These are phyloP conservation scores for Drosophila testacea DNA, from an alignment of 2,888 invertebrate species.

Conservation along the genomic window DNA sequence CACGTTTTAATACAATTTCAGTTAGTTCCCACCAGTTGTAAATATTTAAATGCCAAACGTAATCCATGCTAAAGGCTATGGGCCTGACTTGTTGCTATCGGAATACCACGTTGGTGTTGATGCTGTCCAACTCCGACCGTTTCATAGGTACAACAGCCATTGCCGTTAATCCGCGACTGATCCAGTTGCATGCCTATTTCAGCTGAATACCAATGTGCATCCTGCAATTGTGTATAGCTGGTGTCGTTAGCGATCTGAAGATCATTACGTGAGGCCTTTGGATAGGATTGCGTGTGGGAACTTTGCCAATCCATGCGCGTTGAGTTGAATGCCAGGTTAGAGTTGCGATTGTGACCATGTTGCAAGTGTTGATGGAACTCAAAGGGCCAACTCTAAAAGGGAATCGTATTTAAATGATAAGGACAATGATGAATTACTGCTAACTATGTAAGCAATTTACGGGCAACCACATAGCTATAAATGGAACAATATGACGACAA, in stretches of 20 bases:
- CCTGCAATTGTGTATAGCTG: slow-evolving; percentile 56
- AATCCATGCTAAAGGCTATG: slow-evolving; percentile 53
- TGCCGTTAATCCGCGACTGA: slow-evolving; percentile 26
- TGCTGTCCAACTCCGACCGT: slow-evolving; percentile 56
- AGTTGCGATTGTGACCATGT: slow-evolving; percentile 43
- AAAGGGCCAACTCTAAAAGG: slow-evolving; percentile 92
- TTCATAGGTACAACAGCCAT: slow-evolving; percentile 65
- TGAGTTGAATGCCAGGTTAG: slow-evolving; percentile 50
- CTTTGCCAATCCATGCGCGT: slow-evolving; percentile 68
- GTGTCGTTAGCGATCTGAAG: slow-evolving; percentile 35
- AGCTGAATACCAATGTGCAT: slow-evolving; percentile 62
- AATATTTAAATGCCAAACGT: slow-evolving; percentile 11
- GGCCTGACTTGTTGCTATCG: slow-evolving; percentile 64
- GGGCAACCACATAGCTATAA: slow-evolving; percentile 63
- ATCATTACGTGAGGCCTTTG: slow-evolving; percentile 56
- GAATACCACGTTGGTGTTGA: slow-evolving; percentile 60
- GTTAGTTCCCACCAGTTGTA: slow-evolving; percentile 9
- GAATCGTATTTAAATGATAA: not conserved
- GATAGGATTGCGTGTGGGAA: slow-evolving; percentile 53
- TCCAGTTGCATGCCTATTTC: slow-evolving; percentile 65
- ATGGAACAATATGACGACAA: slow-evolving; percentile 67
- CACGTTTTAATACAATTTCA: slow-evolving; percentile 66
- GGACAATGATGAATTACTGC: slow-evolving; percentile 3
- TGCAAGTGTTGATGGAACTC: slow-evolving; percentile 88
- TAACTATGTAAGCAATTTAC: slow-evolving; percentile 15